Conservation (phyloP, 2,888 invertebrate species). For the Diadromus collaris region DNA sequence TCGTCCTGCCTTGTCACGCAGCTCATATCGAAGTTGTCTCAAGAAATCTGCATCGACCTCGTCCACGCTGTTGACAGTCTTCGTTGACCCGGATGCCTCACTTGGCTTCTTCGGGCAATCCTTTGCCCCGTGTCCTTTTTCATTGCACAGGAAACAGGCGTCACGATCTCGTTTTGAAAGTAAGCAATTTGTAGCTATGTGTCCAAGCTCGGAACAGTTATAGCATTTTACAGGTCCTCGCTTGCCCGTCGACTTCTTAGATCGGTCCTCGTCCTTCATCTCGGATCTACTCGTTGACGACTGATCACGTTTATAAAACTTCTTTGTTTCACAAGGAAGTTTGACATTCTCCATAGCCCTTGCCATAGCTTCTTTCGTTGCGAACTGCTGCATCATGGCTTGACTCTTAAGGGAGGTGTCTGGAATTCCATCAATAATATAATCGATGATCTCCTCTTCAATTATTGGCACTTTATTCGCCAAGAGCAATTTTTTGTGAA, state of each 20-base stretch:
- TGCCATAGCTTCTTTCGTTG: slow-evolving; percentile 8
- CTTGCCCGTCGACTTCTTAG: not conserved
- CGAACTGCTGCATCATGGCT: slow-evolving; percentile 43
- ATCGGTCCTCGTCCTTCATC: not conserved
- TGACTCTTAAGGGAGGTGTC: slow-evolving; percentile 38
- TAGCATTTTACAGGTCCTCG: not conserved
- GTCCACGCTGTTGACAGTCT: slow-evolving; percentile 1
- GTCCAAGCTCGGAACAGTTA: not conserved
- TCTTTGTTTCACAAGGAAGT: not conserved
- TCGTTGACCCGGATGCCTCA: not conserved
- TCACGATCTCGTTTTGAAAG: not conserved
- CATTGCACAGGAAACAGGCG: not conserved
- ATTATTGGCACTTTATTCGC: slow-evolving; percentile 48
- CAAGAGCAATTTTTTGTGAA: slow-evolving; percentile 55
- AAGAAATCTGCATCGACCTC: slow-evolving; percentile 7
- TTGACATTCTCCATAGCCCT: slow-evolving; percentile 26
- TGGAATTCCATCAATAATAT: slow-evolving; percentile 57
- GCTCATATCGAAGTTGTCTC: not conserved
- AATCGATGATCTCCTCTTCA: slow-evolving; percentile 52
- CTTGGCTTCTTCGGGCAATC: not conserved
- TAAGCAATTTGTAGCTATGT: not conserved
- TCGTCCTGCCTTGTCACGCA: not conserved
- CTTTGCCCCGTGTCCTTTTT: not conserved
- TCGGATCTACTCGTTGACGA: not conserved
- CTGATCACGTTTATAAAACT: not conserved